A percentile compares a stretch with the other conserved stretches of the same genome.
phyloP scores from a whole-genome alignment of 2,888 invertebrate genomes.

The Acanthosoma haemorrhoidale region DNA sequence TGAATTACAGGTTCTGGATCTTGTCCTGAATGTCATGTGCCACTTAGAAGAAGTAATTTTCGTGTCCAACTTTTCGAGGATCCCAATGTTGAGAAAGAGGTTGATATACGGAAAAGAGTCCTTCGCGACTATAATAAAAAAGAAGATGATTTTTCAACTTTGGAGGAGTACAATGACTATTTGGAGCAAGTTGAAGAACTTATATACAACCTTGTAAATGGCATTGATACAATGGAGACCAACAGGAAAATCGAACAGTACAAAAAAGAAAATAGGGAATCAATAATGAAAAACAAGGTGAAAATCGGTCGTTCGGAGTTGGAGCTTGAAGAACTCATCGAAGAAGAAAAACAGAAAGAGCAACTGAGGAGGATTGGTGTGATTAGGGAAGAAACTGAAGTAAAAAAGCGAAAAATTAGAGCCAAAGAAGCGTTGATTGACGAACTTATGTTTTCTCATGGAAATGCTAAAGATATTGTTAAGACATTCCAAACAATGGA shows the following conservation, averaged over 20 bases:
- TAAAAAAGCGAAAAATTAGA: constrained; percentile 74
- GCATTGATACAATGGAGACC: constrained; percentile 81
- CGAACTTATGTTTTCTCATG: constrained; percentile 88
- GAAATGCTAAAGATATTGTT: constrained; percentile 81
- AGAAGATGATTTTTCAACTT: constrained; percentile 81
- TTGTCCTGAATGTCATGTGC: constrained; percentile 89
- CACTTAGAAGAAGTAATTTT: constrained; percentile 82
- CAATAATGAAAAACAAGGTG: constrained; percentile 73
- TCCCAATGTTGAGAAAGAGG: constrained; percentile 92
- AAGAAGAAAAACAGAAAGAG: constrained; percentile 72
- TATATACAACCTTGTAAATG: constrained; percentile 83
- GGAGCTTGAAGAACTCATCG: constrained; percentile 77
- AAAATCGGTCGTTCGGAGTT: constrained; percentile 65
- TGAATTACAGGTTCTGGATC: constrained; percentile 70
- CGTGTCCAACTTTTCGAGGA: constrained; percentile 95
- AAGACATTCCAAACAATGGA: constrained; percentile 70
- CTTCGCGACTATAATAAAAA: constrained; percentile 89
- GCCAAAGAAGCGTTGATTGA: constrained; percentile 90
- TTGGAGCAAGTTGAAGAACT: constrained; percentile 90
- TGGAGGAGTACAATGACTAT: constrained; percentile 91
- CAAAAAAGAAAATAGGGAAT: constrained; percentile 81
- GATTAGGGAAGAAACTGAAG: constrained; percentile 60
- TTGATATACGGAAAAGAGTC: constrained; percentile 85
- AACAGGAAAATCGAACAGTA: constrained; percentile 87
- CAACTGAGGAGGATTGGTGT: constrained; percentile 67